These are phyloP conservation scores for Caloenas nicobarica DNA, from an alignment of 2,113 vertebrate species.

Conservation along the genomic window DNA sequence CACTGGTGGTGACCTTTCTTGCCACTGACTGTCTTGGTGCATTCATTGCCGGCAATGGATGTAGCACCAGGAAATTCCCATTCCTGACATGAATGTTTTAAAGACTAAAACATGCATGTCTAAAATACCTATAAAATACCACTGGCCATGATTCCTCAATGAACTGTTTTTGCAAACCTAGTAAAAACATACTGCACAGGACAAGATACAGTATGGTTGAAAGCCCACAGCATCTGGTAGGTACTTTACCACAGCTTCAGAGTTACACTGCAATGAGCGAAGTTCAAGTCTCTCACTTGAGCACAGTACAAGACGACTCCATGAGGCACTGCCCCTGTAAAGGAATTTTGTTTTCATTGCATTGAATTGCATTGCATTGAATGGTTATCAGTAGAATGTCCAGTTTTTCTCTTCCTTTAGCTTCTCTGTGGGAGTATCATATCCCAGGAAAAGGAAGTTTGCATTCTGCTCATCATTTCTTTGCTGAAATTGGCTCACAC, in stretches of 20 bases:
- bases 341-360: constrained; percentile 83
- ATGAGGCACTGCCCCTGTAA: constrained; percentile 78
- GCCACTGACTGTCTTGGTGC: constrained; percentile 57
- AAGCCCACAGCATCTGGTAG: constrained; percentile 69
- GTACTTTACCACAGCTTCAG: constrained; percentile 77
- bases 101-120: constrained; percentile 25
- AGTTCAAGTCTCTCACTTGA: constrained; percentile 87
- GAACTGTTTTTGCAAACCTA: constrained; percentile 67
- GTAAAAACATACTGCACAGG: constrained; percentile 62
- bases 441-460: constrained; percentile 42
- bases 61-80: constrained; percentile 56
- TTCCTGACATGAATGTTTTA: constrained; percentile 10
- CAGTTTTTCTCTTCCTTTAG: constrained; percentile 74
- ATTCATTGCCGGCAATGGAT: constrained; percentile 76
- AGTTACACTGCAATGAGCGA: constrained; percentile 76
- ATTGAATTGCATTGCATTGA: constrained; percentile 97
- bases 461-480: constrained; percentile 31
- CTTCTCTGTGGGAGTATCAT: constrained; percentile 60
- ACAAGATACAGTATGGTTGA: constrained; percentile 55
- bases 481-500: constrained; percentile 80
- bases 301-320: constrained; percentile 76
- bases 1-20: constrained; percentile 35
- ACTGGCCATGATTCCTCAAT: constrained; percentile 73
- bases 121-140: constrained; percentile 69
- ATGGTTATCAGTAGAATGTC: constrained; percentile 86